Base-by-base conservation (phyloP, 2,888 invertebrate species). In the Flabesymbios commensalis region DNA sequence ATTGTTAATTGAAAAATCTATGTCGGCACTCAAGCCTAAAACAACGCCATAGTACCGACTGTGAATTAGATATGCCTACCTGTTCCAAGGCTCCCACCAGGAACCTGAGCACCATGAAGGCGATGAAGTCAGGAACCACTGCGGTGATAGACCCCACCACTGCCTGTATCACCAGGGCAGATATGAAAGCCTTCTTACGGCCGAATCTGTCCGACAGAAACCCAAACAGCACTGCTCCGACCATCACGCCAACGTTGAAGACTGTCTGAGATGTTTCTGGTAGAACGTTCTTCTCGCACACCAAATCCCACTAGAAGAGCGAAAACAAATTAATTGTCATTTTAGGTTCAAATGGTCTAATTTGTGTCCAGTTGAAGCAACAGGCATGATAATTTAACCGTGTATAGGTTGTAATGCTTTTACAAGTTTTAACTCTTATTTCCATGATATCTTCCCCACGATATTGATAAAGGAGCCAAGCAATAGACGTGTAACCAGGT, bases 241-340 rank as follows among this genome's bases (percentile, higher is more conserved):
- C 49, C 70, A 70, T 69, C 26, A 70, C 70, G 17, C 70, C 70
- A 24, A 70, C 47, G 60, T 67, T 70, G 59, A 70, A 70, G 42
- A 70, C 59, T 54, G 55, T 70, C 29, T 58, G 54, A 17, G 69
- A 64, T 10, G 59, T 54, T 52, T 70, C 70, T n/a, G 69, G 69
- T 31, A 70, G 52, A 29, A 63, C 39, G 53, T 70, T 64, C 19
- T 51, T 36, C 22, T 60, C 60, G 43, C 70, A 70, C 31, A 70
- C 70, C 32, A 70, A 49, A 56, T 70, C 59, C 70, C 70, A 70
- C 69, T 70, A 59, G 10, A 47, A 62, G 3, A n/a, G n/a, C n/a
- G n/a, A n/a, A n/a, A n/a, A n/a, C n/a, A n/a, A n/a, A n/a, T n/a
- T n/a, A n/a, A n/a, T n/a, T n/a, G n/a, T n/a, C n/a, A n/a, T n/a